Conservation (phyloP, 2,797 vertebrate genomes). For the Bryconaethiops microstoma region DNA sequence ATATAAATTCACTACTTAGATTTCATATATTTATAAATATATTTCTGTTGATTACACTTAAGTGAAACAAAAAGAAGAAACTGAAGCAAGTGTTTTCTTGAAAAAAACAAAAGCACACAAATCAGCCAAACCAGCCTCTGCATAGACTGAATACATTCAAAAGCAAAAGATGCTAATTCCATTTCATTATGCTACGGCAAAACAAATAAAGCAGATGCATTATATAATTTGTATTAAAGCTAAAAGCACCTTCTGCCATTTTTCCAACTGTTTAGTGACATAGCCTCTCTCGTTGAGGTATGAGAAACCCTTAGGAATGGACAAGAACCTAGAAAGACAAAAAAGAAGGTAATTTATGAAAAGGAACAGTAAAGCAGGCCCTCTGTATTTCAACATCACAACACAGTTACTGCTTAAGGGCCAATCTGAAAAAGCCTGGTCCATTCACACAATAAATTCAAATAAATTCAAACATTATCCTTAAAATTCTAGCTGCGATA, state of each 20-base stretch:
- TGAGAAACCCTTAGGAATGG: conserved; percentile 98
- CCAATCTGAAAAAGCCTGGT: background rate
- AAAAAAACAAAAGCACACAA: background rate
- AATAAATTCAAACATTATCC: background rate
- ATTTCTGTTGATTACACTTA: no score
- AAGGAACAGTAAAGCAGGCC: background rate
- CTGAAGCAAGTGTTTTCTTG: background rate
- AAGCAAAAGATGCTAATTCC: background rate
- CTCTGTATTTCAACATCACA: background rate
- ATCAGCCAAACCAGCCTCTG: background rate
- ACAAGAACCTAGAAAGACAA: conserved; percentile 86
- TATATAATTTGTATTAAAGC: background rate
- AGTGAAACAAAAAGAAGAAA: no score
- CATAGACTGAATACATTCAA: no score
- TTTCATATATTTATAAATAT: background rate
- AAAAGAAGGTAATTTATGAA: background rate
- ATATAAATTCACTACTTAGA: background rate
- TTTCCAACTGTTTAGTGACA: conserved; percentile 96
- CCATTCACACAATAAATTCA: background rate
- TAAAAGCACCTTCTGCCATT: conserved; percentile 93
- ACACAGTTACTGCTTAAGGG: background rate
- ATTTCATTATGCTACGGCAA: background rate
- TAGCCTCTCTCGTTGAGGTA: conserved; percentile 98
- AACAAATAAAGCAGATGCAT: background rate
- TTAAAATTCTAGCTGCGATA: background rate